Evolutionary conservation across 1,140 invertebrate species (phyloP).

Genomic region (Drosophila sechellia): DNA sequence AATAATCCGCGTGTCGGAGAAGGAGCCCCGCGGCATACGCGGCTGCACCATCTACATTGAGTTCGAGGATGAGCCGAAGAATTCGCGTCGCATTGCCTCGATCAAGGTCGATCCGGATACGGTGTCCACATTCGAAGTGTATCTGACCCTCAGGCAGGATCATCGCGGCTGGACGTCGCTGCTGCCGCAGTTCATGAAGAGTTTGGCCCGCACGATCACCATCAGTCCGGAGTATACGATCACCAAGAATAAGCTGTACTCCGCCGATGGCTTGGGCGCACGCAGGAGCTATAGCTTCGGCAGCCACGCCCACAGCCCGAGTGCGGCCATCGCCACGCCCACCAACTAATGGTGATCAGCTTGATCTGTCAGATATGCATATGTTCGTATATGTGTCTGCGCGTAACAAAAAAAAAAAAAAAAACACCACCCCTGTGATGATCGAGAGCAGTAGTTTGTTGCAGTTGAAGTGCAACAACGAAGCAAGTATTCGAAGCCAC

Average conservation of each 20-base stretch:
- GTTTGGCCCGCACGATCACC: constrained; percentile 90
- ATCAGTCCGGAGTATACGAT: constrained; percentile 93
- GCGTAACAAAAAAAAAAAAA: constrained; percentile 1
- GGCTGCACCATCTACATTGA: constrained; percentile 91
- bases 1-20: constrained; percentile 91
- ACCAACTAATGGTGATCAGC: constrained; percentile 55
- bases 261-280: constrained; percentile 66
- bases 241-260: constrained; percentile 93
- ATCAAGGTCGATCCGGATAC: constrained; percentile 93
- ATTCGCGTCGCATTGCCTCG: constrained; percentile 86
- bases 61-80: constrained; percentile 89
- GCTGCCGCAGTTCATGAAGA: constrained; percentile 94
- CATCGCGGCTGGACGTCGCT: constrained; percentile 91
- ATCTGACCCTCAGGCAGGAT: constrained; percentile 93
- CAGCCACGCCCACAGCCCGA: constrained; percentile 50
- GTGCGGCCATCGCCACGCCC: constrained; percentile 69
- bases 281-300: constrained; percentile 69
- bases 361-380: background rate
- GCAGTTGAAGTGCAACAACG: constrained; percentile 72
- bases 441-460: constrained; percentile 78
- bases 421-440: constrained; percentile 55
- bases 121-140: constrained; percentile 94
- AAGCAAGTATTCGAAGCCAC: constrained; percentile 83
- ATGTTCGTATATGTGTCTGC: constrained; percentile 11
- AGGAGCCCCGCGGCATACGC: constrained; percentile 93